A percentile compares a stretch with the other conserved stretches of the same genome.
These are phyloP conservation scores for Dinothrombium tinctorium DNA, from an alignment of 1,140 invertebrate species.

Conservation along the genomic window DNA sequence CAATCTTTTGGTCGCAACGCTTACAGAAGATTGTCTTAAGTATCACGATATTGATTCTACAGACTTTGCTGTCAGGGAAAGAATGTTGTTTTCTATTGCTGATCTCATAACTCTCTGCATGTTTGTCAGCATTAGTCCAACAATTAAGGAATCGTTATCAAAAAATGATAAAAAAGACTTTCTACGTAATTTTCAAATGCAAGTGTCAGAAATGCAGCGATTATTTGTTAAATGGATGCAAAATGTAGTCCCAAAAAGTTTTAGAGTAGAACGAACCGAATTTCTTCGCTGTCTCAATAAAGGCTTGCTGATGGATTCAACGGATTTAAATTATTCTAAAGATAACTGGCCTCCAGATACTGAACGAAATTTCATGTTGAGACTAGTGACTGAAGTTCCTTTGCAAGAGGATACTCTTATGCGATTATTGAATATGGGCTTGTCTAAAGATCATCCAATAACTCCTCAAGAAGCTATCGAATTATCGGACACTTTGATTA, in stretches of 20 bases:
- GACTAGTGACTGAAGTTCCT: constrained; percentile 63
- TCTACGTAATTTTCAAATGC: constrained; percentile 36
- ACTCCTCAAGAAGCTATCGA: constrained; percentile 57
- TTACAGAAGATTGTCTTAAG: constrained; percentile 34
- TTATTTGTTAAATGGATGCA: constrained; percentile 65
- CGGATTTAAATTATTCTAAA: constrained; percentile 64
- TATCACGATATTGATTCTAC: constrained; percentile 21
- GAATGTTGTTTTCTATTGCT: constrained; percentile 52
- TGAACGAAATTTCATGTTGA: constrained; percentile 41
- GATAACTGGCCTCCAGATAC: constrained; percentile 85
- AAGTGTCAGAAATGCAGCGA: constrained; percentile 49
- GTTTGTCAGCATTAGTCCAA: constrained; percentile 47
- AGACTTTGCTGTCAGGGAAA: constrained; percentile 28
- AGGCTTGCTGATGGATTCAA: constrained; percentile 53
- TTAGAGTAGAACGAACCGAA: constrained; percentile 41
- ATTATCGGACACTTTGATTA: constrained; percentile 54
- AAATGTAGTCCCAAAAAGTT: constrained; percentile 44
- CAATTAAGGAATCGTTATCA: constrained; percentile 41
- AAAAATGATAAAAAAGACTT: constrained; percentile 14
- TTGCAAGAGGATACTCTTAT: constrained; percentile 55
- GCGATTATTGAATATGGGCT: constrained; percentile 50
- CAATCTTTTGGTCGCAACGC: constrained; percentile 35
- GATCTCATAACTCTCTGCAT: constrained; percentile 65
- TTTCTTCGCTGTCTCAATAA: constrained; percentile 45
- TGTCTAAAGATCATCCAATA: constrained; percentile 51